These are phyloP conservation scores for Hyalella azteca DNA, from an alignment of 2,888 invertebrate species.

Conservation along the genomic window DNA sequence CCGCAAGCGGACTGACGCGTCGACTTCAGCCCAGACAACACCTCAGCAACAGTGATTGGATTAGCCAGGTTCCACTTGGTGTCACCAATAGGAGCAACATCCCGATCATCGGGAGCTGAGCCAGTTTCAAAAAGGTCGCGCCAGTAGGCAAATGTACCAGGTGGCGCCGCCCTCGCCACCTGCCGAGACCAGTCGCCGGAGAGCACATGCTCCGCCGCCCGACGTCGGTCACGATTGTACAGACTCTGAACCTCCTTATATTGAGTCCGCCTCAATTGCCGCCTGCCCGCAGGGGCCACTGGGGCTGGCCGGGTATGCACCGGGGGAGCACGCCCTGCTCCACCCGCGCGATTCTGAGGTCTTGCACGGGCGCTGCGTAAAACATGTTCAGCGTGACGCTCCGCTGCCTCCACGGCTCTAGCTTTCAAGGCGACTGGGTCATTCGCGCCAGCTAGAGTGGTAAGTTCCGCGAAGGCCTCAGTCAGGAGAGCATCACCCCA, in stretches of 20 bases:
- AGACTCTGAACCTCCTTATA: neutral
- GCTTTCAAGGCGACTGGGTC: neutral
- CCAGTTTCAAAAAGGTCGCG: neutral
- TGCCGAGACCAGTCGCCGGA: neutral
- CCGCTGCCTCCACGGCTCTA: neutral
- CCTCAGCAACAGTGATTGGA: neutral
- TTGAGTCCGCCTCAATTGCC: neutral
- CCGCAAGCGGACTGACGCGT: neutral
- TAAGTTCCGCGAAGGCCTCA: no score
- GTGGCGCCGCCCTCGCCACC: neutral
- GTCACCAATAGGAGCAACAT: no score
- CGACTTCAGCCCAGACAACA: neutral
- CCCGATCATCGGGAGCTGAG: neutral
- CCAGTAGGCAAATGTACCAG: neutral
- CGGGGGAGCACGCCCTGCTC: neutral
- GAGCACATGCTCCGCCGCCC: neutral
- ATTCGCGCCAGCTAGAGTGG: no score
- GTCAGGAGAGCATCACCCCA: no score
- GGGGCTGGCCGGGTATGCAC: neutral
- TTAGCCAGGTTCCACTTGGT: neutral
- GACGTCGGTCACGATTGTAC: neutral
- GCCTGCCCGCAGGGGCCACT: neutral
- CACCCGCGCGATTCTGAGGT: neutral
- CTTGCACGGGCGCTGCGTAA: neutral
- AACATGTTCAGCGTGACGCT: neutral